Evolutionary conservation across 1,140 invertebrate species (phyloP), one percentile per base, ranked within the genome.

Genomic region (Leptinotarsa defecta): DNA sequence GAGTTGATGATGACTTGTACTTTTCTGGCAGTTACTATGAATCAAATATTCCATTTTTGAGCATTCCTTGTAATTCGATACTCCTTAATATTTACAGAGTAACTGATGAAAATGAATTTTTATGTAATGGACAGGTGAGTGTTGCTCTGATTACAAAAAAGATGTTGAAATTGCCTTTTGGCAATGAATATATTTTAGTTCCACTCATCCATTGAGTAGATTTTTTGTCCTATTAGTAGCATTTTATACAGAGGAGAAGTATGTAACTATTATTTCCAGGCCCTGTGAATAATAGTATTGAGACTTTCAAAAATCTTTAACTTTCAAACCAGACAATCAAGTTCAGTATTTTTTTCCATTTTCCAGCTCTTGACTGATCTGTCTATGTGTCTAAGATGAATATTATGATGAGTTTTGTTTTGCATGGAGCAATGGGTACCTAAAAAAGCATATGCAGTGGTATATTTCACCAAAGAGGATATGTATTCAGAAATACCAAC

Each of bases 401-500:
- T 15, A 57, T 34, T 57, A 57, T 57, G 52, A n/a, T 57, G 52
- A 57, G 52, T 57, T 57, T n/a, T 57, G 52, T 57, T 57, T 57
- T 57, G 52, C 6, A 34, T 34, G 52, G 5, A 57, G 13, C n/a
- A 57, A 57, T 57, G 13, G 52, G 52, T 57, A 57, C 52, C 52
- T 57, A 17, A 65, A 65, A 65, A 65, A 27, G 15, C 20, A 65
- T 65, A 65, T 65, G 63, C 63, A 65, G 63, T 65, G 19, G 63
- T 65, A 65, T 65, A 20, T 65, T 65, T 65, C 24, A 20, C 20
- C 13, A 27, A 65, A 65, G 63, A 65, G 20, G 24, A 65, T 20
- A 65, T 65, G 19, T 65, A 65, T 65, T 65, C 63, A 65, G 63
- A 65, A 65, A 65, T 65, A 65, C 63, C 63, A 65, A 65, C 63